These are phyloP conservation scores for Fulica atra DNA, from an alignment of 2,113 vertebrate species.

Conservation along the genomic window DNA sequence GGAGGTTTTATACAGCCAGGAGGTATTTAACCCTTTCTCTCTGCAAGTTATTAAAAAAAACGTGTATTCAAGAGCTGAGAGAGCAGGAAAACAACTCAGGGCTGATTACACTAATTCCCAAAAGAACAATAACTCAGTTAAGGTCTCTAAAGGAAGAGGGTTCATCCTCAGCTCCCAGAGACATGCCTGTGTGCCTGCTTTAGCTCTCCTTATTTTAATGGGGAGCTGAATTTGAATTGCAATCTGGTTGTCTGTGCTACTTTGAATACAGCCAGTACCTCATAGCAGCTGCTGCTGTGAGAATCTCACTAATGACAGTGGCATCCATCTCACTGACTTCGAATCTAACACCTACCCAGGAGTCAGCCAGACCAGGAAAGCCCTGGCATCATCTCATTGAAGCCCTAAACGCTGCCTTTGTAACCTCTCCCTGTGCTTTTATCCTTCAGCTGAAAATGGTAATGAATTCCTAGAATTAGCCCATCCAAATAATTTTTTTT, in stretches of 20 bases:
- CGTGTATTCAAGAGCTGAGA: neutral
- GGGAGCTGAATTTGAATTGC: neutral
- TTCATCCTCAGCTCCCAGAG: neutral
- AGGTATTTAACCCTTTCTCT: constrained; percentile 35
- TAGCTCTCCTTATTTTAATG: neutral
- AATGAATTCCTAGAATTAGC: neutral
- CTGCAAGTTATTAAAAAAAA: neutral
- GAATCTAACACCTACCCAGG: neutral
- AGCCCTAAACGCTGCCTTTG: neutral
- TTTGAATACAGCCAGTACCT: neutral
- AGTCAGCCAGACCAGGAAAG: neutral
- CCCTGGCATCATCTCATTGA: neutral
- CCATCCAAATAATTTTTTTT: neutral
- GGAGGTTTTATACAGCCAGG: neutral
- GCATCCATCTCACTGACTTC: neutral
- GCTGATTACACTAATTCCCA: neutral
- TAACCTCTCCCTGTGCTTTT: neutral
- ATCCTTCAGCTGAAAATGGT: neutral
- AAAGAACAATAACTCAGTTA: neutral
- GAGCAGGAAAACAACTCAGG: neutral
- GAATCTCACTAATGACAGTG: neutral
- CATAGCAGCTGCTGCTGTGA: fast-evolving
- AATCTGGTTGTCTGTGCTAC: fast-evolving
- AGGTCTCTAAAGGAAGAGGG: neutral
- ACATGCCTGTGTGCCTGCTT: neutral